These are phyloP conservation scores for Balanococcus diminutus DNA, from an alignment of 2,888 invertebrate species.

Conservation along the genomic window DNA sequence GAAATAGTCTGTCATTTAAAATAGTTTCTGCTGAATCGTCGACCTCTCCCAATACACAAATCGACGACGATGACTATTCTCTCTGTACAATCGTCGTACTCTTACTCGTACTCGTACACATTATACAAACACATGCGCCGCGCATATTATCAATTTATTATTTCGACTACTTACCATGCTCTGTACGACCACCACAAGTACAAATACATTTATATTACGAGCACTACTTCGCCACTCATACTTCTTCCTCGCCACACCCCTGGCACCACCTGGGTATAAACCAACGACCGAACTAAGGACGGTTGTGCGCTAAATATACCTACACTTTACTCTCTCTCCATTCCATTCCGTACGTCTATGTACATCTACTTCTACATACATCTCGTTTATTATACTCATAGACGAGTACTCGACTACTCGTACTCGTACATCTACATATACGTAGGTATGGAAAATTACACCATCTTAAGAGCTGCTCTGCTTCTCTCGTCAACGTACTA, in stretches of 20 bases:
- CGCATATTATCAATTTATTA: conserved; percentile 6
- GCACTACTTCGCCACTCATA: neutral
- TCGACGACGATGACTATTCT: neutral
- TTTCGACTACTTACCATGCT: no score
- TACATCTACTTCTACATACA: neutral
- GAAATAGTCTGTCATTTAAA: conserved; percentile 13
- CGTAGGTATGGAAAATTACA: neutral
- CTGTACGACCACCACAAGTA: neutral
- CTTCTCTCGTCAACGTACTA: no score
- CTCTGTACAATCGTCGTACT: neutral
- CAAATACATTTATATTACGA: neutral
- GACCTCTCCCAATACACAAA: conserved; percentile 34
- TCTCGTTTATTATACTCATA: neutral
- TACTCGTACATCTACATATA: neutral
- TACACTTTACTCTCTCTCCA: neutral
- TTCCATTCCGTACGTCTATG: neutral
- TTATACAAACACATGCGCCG: neutral
- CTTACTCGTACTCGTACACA: neutral
- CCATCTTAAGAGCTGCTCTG: neutral
- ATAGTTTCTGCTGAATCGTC: conserved; percentile 41
- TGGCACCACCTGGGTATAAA: neutral
- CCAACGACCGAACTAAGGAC: neutral
- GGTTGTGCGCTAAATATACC: conserved; percentile 27
- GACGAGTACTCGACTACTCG: neutral
- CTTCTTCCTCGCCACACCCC: neutral